Evolutionary conservation across 2,888 invertebrate species (phyloP).

Genomic region (Aplocera efformata): DNA sequence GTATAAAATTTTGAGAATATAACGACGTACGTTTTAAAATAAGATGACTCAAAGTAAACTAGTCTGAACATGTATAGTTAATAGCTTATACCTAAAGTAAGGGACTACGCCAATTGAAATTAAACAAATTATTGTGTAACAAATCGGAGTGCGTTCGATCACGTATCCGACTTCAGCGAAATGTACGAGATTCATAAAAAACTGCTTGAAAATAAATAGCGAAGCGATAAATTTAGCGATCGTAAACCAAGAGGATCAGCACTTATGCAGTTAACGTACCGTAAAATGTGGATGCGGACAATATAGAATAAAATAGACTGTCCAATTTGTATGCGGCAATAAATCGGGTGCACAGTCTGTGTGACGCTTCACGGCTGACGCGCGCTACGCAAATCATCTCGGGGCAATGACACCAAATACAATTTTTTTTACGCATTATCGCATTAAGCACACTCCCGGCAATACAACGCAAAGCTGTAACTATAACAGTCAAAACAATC

Average conservation of each 20-base stretch:
- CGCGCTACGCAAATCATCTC: slow-evolving; percentile 37
- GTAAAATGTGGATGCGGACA: slow-evolving; percentile 38
- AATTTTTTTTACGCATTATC: slow-evolving; percentile 58
- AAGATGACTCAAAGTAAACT: slow-evolving; percentile 13
- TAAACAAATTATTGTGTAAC: slow-evolving; percentile 25
- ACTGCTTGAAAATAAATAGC: slow-evolving; percentile 21
- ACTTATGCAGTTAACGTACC: slow-evolving; percentile 40
- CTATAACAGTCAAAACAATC: slow-evolving; percentile 64
- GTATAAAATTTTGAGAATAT: slow-evolving; percentile 13
- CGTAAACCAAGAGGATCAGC: slow-evolving; percentile 41
- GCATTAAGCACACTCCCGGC: slow-evolving; percentile 45
- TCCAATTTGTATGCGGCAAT: slow-evolving; percentile 25
- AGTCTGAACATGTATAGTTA: slow-evolving; percentile 19
- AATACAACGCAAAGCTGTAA: slow-evolving; percentile 49
- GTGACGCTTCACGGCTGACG: slow-evolving; percentile 38
- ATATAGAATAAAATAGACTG: slow-evolving; percentile 41
- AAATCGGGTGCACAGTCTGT: slow-evolving; percentile 26
- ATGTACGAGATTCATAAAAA: slow-evolving; percentile 21
- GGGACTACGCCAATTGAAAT: slow-evolving; percentile 17
- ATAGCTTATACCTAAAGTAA: slow-evolving; percentile 10
- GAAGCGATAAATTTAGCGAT: slow-evolving; percentile 26
- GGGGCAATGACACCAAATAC: slow-evolving; percentile 52
- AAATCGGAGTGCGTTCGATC: slow-evolving; percentile 20
- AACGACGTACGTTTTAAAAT: slow-evolving; percentile 10
- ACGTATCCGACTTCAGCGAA: slow-evolving; percentile 24